Evolutionary conservation across 2,888 invertebrate genomes (phyloP), one percentile per base, ranked within the genome.

Genomic region (Agrilus cyanescens): DNA sequence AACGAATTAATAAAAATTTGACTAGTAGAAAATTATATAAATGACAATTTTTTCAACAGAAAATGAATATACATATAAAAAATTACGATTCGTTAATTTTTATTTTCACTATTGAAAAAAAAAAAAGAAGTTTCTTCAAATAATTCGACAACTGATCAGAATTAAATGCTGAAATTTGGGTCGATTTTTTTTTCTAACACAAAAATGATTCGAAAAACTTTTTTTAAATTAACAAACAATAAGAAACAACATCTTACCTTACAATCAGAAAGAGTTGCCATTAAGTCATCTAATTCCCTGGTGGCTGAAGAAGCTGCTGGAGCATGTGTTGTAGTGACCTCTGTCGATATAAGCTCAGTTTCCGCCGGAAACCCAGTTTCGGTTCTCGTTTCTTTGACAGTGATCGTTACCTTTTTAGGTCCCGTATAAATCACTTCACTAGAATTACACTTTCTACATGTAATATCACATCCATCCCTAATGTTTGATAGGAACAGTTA

Each of bases 251-350:
- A 16, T 50, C 69, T 66, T 69, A 88, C 95, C 85, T 94, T 94
- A 63, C 94, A 90, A 63, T 93, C 93, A 1, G 93, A 93, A 10
- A 96, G 72, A 5, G 93, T 90, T 2, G 89, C 90, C 95, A 96
- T 95, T 47, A 96, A 74, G 61, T 95, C 94, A 60, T 96, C 95
- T 46, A 96, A 74, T 65, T 96, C 95, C 65, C 84, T 83, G 15
- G 95, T 95, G 30, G 95, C 95, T 46, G 86, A 85, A 40, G 93
- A 93, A 15, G 91, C 86, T 44, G 63, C 62, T 12, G 54, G 57
- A 6, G 62, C 57, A 14, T 61, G 51, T 4, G 62, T 72, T 35
- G 74, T 73, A 12, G 74, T 74, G 49, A 75, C 70, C 49, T 76
- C 75, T 52, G 74, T 73, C 16, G 76, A 63, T 38, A 65, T 54